Evolutionary conservation across 1,140 invertebrate species (phyloP).

Genomic region (Forficula auricularia): DNA sequence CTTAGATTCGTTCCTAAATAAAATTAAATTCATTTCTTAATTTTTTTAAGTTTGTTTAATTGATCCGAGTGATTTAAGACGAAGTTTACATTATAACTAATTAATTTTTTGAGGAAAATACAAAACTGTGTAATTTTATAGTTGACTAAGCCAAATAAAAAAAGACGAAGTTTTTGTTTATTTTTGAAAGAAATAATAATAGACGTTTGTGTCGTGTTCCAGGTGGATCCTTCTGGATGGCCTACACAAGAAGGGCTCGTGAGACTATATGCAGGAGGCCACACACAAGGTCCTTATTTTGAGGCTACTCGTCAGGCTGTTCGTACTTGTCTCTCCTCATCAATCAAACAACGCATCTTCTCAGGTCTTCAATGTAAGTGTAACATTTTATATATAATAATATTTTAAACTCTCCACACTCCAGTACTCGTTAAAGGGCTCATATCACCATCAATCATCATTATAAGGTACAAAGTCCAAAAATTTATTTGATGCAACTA

Average conservation of each 20-base stretch:
- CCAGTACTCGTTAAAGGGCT: background rate
- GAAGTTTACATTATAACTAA: too few species aligned
- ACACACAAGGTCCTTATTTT: conserved; percentile 48
- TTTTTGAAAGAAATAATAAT: too few species aligned
- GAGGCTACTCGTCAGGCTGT: conserved; percentile 46
- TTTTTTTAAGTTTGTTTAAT: too few species aligned
- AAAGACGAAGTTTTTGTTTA: too few species aligned
- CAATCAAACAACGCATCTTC: conserved; percentile 27
- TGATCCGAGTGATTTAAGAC: too few species aligned
- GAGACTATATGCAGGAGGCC: conserved; percentile 45
- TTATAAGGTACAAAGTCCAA: background rate
- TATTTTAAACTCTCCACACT: conserved; percentile 1
- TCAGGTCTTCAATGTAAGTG: conserved; percentile 18
- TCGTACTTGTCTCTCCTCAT: conserved; percentile 39
- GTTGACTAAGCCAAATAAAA: too few species aligned
- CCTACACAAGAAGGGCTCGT: conserved; percentile 47
- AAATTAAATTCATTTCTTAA: too few species aligned
- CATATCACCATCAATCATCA: background rate
- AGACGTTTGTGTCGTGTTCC: conserved; percentile 14
- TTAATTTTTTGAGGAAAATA: too few species aligned
- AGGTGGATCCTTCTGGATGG: conserved; percentile 35
- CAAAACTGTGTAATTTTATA: too few species aligned
- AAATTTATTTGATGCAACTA: too few species aligned
- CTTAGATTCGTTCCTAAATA: too few species aligned
- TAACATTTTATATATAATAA: conserved; percentile 10